Percentiles rank a stretch among this genome's conserved stretches.
Evolutionary conservation across 2,888 invertebrate genomes (phyloP).

Genomic region (Prosopocoilus inquinatus): DNA sequence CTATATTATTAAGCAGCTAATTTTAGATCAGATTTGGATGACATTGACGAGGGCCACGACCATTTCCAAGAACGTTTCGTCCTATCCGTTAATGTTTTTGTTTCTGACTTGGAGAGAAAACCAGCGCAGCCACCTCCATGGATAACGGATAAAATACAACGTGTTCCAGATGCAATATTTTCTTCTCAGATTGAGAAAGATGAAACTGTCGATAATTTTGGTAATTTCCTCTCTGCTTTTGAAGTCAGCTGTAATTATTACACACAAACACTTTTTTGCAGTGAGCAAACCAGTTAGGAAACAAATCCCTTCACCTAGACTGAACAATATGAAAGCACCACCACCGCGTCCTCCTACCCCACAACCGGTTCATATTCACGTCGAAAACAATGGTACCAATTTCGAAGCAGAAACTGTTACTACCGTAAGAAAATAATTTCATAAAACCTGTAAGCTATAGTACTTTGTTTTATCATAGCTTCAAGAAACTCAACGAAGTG

Average conservation of each 20-base stretch:
- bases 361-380: slow-evolving; percentile 28
- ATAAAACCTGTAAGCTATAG: not conserved
- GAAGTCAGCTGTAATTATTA: not conserved
- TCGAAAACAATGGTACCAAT: slow-evolving; percentile 38
- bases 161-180: slow-evolving; percentile 64
- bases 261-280: slow-evolving; percentile 31
- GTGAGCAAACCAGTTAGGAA: slow-evolving; percentile 50
- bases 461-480: not conserved
- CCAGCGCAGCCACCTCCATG: slow-evolving; percentile 72
- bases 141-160: slow-evolving; percentile 65
- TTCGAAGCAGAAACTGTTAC: slow-evolving; percentile 36
- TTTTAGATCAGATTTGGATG: slow-evolving; percentile 73
- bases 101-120: slow-evolving; percentile 67
- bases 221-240: slow-evolving; percentile 49
- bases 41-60: slow-evolving; percentile 64
- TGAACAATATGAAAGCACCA: slow-evolving; percentile 47
- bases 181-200: slow-evolving; percentile 77
- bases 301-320: slow-evolving; percentile 31
- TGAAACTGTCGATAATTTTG: slow-evolving; percentile 81
- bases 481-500: not conserved
- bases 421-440: slow-evolving; percentile 13
- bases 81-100: slow-evolving; percentile 68
- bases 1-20: not conserved
- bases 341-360: slow-evolving; percentile 38
- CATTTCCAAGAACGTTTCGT: slow-evolving; percentile 71